A percentile compares a stretch with the other conserved stretches of the same genome.
These are phyloP conservation scores for Phytoseiulus persimilis DNA, from an alignment of 2,888 invertebrate genomes.

Conservation along the genomic window DNA sequence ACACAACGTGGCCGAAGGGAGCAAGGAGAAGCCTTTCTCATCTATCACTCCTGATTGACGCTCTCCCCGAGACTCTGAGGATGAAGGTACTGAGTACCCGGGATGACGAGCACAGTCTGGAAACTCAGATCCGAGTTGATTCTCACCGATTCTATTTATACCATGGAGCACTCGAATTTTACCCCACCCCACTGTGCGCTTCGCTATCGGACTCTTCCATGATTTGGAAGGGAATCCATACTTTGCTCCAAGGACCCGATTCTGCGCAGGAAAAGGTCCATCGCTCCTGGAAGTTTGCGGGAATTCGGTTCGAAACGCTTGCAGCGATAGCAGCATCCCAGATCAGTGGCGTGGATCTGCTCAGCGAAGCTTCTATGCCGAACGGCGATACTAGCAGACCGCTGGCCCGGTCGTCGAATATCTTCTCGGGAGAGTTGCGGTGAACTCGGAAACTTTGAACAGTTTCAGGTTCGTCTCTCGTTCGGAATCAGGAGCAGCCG, in stretches of 20 bases:
- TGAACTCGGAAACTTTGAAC: slow-evolving; percentile 12
- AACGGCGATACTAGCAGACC: background rate
- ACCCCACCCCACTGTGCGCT: too few relatives aligned
- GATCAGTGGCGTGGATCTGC: background rate
- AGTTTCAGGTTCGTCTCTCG: background rate
- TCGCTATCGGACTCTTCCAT: too few relatives aligned
- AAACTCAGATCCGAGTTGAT: too few relatives aligned
- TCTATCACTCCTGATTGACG: background rate
- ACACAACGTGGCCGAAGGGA: background rate
- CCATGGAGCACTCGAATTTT: too few relatives aligned
- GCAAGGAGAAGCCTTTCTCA: background rate
- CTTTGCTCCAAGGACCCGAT: too few relatives aligned
- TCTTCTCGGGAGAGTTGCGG: background rate
- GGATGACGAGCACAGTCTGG: too few relatives aligned
- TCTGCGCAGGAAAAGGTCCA: too few relatives aligned
- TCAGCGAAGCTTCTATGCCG: background rate
- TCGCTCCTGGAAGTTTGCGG: too few relatives aligned
- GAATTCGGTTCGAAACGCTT: too few relatives aligned
- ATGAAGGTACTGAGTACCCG: too few relatives aligned
- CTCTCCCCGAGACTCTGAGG: background rate
- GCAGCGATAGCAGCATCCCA: background rate
- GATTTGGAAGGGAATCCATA: too few relatives aligned
- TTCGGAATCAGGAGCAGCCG: background rate
- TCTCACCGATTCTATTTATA: too few relatives aligned
- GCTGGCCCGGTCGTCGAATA: background rate